Percentiles rank a stretch among this genome's conserved stretches.
Evolutionary conservation across 2,797 vertebrate genomes (phyloP).

Genomic region (Sebastes aleutianus): DNA sequence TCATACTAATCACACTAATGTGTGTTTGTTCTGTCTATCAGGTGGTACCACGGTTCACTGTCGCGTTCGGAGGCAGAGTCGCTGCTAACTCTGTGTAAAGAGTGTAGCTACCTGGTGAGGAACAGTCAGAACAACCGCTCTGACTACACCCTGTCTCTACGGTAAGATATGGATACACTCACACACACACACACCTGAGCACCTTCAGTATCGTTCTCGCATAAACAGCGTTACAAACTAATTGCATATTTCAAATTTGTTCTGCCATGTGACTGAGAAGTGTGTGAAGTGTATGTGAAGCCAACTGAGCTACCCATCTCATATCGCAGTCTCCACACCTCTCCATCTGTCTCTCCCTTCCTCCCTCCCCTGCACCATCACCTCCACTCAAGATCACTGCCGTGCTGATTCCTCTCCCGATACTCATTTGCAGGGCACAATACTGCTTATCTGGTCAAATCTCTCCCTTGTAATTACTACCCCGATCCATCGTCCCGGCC

Average conservation of each 20-base stretch:
- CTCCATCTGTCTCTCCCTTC: constrained; percentile 53
- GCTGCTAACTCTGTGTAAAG: constrained; percentile 89
- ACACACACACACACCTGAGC: not conserved
- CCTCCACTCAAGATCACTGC: constrained; percentile 57
- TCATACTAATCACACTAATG: not conserved
- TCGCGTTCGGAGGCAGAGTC: constrained; percentile 89
- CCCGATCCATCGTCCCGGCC: constrained; percentile 61
- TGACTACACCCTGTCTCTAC: constrained; percentile 90
- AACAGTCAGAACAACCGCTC: constrained; percentile 90
- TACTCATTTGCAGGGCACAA: constrained; percentile 70
- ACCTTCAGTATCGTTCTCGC: not conserved
- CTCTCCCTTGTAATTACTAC: constrained; percentile 75
- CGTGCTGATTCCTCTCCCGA: constrained; percentile 59
- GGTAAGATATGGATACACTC: constrained; percentile 73
- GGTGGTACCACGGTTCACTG: constrained; percentile 94
- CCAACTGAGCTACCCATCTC: constrained; percentile 44
- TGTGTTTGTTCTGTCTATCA: constrained; percentile 54
- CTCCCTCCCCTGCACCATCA: constrained; percentile 28
- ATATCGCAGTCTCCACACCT: constrained; percentile 55
- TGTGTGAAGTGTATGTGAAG: constrained; percentile 31
- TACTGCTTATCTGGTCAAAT: constrained; percentile 80
- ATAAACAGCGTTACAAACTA: constrained; percentile 26
- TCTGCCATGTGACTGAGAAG: not conserved
- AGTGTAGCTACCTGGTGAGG: constrained; percentile 94
- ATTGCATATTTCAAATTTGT: constrained; percentile 25